phyloP scores from a whole-genome alignment of 2,113 vertebrate species.

The Melozone crissalis region DNA sequence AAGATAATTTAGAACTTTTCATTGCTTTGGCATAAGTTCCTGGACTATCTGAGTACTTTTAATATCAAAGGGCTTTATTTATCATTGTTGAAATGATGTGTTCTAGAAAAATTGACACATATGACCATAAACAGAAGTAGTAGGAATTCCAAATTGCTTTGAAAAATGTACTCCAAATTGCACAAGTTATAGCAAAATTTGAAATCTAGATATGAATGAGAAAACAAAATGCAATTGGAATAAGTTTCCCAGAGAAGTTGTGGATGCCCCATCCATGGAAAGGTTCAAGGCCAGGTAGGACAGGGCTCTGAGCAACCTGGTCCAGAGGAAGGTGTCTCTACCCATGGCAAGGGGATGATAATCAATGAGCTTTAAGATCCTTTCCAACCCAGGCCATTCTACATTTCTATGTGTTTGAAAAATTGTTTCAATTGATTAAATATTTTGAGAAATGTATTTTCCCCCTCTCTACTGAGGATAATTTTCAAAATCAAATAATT shows the following conservation, averaged over 20 bases:
- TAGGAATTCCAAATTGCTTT: neutral
- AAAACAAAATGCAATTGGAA: neutral
- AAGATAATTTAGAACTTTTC: slow-evolving; percentile 64
- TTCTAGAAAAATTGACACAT: slow-evolving; percentile 17
- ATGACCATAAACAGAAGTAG: slow-evolving; percentile 38
- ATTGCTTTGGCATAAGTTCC: slow-evolving; percentile 47
- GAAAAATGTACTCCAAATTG: neutral
- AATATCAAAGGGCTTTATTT: slow-evolving; percentile 41
- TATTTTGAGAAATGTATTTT: neutral
- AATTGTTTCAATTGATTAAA: neutral
- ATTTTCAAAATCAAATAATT: neutral
- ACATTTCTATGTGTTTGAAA: neutral
- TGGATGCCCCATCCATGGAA: neutral
- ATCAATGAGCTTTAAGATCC: neutral
- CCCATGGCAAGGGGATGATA: neutral
- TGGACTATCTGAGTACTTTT: slow-evolving; percentile 48
- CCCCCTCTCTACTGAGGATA: neutral
- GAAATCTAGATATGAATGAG: neutral
- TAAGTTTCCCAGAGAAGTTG: neutral
- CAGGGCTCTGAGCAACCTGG: neutral
- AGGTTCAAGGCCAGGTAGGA: neutral
- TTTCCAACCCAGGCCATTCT: neutral
- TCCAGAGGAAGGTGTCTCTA: neutral
- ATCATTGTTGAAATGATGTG: neutral
- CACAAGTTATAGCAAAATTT: neutral